Conservation (phyloP, 2,113 vertebrate species). For the Albula goreensis region DNA sequence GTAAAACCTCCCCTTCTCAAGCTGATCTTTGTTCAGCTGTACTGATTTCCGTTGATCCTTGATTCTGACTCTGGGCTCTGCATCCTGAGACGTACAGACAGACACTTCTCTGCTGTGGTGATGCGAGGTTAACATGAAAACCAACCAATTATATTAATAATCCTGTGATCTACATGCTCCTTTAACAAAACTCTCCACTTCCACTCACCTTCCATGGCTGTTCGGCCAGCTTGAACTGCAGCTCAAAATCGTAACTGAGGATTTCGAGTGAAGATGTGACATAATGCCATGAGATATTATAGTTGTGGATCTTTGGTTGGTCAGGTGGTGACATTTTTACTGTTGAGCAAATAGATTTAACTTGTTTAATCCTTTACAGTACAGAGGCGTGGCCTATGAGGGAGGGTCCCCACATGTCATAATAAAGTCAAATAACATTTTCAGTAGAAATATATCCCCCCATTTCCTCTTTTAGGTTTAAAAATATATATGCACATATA, state of each 20-base stretch:
- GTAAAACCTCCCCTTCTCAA: slow-evolving; percentile 18
- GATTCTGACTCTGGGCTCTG: not conserved
- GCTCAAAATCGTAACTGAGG: not conserved
- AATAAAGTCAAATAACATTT: not conserved
- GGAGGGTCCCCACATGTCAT: not conserved
- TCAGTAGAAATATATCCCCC: not conserved
- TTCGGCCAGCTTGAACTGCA: slow-evolving; percentile 7
- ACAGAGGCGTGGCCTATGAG: not conserved
- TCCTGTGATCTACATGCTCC: not conserved
- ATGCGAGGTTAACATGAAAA: not conserved
- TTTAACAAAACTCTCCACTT: not conserved
- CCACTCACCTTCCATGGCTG: slow-evolving; percentile 5
- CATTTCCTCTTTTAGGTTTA: too few species aligned
- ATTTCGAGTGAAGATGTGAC: rapidly evolving
- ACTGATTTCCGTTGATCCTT: not conserved
- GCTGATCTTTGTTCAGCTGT: not conserved
- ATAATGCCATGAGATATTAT: slow-evolving; percentile 50
- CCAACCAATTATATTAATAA: not conserved
- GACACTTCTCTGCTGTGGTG: not conserved
- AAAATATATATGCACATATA: too few species aligned
- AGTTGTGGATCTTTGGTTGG: slow-evolving; percentile 32
- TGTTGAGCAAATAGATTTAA: slow-evolving; percentile 31
- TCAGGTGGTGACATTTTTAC: slow-evolving; percentile 63
- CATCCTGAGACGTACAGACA: not conserved
- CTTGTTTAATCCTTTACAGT: not conserved